Base-by-base conservation (phyloP, 2,797 vertebrate species). In the Anabas testudineus region DNA sequence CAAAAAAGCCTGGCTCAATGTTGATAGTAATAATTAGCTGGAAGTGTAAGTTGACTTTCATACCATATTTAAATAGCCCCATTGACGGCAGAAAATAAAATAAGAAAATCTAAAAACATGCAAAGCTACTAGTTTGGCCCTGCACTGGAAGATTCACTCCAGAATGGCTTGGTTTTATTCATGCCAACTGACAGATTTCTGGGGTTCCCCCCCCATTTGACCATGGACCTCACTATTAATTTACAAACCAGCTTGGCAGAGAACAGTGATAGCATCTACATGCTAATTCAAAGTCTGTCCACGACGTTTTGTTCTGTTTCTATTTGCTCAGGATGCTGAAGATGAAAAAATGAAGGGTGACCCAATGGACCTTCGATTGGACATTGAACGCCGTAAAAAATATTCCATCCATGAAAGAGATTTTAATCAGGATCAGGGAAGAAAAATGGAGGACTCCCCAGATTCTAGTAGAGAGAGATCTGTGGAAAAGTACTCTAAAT, bases 351-450 rank as follows among this genome's bases (percentile, higher is more conserved):
- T 91, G 47, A 98, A 96, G 86, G 94, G 94, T 14, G 97, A 97
- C 78, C 88, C 96, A 52, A 92, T 95, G 92, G 97, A 99, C 89
- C 96, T 99, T 68, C 96, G 96, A 78, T 95, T 97, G 93, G 97
- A 99, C 92, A 98, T 99, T 90, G 97, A 99, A 78, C 95, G 96
- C n/a, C 96, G 96, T 88, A 99, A 98, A 96, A 97, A 97, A 94
- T 95, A 96, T 81, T 83, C 88, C 36, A 85, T 67, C 91, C 94
- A 95, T 79, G 96, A 96, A 82, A 93, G 90, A 85, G 95, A 96
- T 90, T 93, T 90, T 87, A 95, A 95, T 88, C 94, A 94, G n/a
- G 95, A 96, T 84, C 94, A 90, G 64, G 95, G 91, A 80, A 90
- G 91, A 91, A 95, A 94, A 70, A 90, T 91, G 7, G 94, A 90